These are phyloP conservation scores for Amaurobius ferox DNA, from an alignment of 2,888 invertebrate genomes.

Conservation along the genomic window DNA sequence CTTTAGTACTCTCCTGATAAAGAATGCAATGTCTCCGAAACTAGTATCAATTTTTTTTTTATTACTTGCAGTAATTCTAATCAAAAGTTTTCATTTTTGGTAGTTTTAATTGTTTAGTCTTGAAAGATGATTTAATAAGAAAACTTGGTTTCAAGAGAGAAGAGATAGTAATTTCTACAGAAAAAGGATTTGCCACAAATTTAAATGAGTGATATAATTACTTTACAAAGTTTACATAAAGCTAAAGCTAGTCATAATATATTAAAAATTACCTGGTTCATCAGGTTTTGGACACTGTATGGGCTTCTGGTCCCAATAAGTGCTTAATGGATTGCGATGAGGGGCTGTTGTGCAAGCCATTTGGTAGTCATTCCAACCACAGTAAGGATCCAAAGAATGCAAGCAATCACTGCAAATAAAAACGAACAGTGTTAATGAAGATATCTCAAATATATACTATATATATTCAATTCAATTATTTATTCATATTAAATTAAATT, in stretches of 20 bases:
- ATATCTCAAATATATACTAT: background rate
- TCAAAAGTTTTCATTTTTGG: no score
- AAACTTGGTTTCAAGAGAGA: no score
- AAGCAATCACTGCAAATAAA: slow-evolving; percentile 81
- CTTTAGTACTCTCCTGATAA: no score
- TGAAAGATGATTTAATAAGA: no score
- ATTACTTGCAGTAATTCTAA: no score
- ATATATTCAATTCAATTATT: background rate
- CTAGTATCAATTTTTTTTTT: no score
- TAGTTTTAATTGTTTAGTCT: no score
- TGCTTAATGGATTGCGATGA: slow-evolving; percentile 81
- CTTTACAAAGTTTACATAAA: background rate
- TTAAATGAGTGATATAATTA: no score
- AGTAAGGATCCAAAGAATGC: slow-evolving; percentile 93
- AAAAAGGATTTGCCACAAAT: no score
- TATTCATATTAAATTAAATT: no score
- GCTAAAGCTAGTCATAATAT: background rate
- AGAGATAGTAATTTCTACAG: no score
- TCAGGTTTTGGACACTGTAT: slow-evolving; percentile 77
- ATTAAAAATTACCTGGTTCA: slow-evolving; percentile 81
- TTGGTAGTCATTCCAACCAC: slow-evolving; percentile 91
- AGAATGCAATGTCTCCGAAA: no score
- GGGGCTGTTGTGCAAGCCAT: slow-evolving; percentile 86
- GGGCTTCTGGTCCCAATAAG: slow-evolving; percentile 86
- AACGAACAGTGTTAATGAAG: background rate